These are phyloP conservation scores for Mus musculus DNA, from an alignment of 2,113 vertebrate species.

Conservation along the genomic window GRCm39 chr1:151802001-151802500, in stretches of 20 bases:
- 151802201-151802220: constrained; percentile 4
- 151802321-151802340: not conserved
- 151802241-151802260: not conserved
- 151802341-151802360: not conserved
- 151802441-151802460: constrained; percentile 67
- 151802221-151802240: not conserved
- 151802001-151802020: constrained; percentile 22
- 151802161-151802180: not conserved
- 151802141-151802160: not conserved
- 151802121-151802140: not conserved
- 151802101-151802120: not conserved
- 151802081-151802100: not conserved
- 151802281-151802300: not conserved
- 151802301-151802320: not conserved
- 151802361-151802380: not conserved
- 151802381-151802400: not conserved
- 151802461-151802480: constrained; percentile 73
- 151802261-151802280: not conserved
- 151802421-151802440: not conserved
- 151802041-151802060: not conserved
- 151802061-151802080: not conserved
- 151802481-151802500: not conserved
- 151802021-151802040: not conserved
- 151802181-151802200: not conserved
- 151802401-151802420: not conserved